Conservation (phyloP, 2,888 invertebrate species). For the Drosophila algonquin region DNA sequence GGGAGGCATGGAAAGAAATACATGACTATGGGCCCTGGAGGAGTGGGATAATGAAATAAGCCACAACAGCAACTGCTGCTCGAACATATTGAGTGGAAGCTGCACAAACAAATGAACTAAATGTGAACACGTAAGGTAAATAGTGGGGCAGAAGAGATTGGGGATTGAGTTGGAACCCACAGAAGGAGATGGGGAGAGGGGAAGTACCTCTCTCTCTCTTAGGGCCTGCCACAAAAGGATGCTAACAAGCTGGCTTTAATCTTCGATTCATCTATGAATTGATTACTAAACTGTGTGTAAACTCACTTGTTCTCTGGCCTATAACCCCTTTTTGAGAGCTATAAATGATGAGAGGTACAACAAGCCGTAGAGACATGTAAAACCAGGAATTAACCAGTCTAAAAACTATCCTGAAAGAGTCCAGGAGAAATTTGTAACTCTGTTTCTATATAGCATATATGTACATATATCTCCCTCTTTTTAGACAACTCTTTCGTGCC, state of each 20-base stretch:
- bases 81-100: constrained; percentile 51
- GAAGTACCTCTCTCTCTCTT: too few relatives aligned
- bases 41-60: constrained; percentile 53
- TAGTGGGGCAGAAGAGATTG: constrained; percentile 35
- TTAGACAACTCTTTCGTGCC: background rate
- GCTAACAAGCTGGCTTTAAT: constrained; percentile 21
- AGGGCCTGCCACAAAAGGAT: background rate
- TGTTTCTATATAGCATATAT: too few relatives aligned
- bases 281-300: background rate
- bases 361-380: background rate
- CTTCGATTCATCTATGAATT: background rate
- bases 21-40: constrained; percentile 28
- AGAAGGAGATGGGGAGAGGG: constrained; percentile 3
- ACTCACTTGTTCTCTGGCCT: background rate
- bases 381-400: too few relatives aligned
- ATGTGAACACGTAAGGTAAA: constrained; percentile 68
- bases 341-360: background rate
- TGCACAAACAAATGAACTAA: constrained; percentile 66
- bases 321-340: background rate
- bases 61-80: constrained; percentile 43
- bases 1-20: constrained; percentile 15
- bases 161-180: background rate
- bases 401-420: too few relatives aligned
- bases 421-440: too few relatives aligned
- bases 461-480: background rate